These are phyloP conservation scores for Telmatherina bonti DNA, from an alignment of 2,797 vertebrate genomes.

Conservation along the genomic window DNA sequence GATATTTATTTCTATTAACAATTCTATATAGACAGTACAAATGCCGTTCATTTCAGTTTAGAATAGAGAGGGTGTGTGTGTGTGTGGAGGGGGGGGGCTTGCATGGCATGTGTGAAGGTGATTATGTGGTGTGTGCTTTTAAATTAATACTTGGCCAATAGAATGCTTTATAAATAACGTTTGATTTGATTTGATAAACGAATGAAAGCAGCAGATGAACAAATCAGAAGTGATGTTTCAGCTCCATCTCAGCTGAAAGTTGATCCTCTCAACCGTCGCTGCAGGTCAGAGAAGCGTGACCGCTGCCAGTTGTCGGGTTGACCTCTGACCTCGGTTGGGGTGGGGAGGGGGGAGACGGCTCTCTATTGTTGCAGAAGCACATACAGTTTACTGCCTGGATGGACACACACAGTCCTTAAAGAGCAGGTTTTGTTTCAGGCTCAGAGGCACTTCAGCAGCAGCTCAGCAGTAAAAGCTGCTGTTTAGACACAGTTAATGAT, in stretches of 20 bases:
- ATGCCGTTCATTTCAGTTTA: too few relatives aligned
- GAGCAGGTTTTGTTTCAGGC: slow-evolving; percentile 16
- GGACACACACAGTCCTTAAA: slow-evolving; percentile 6
- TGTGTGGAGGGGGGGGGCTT: too few relatives aligned
- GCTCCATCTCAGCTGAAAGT: slow-evolving; percentile 32
- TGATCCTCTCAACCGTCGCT: slow-evolving; percentile 59
- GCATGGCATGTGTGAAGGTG: too few relatives aligned
- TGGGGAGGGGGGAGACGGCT: slow-evolving; percentile 49
- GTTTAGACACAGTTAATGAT: not conserved
- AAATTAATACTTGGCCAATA: too few relatives aligned
- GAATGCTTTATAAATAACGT: too few relatives aligned
- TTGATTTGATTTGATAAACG: too few relatives aligned
- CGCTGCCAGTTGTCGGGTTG: slow-evolving; percentile 67
- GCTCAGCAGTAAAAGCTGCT: not conserved
- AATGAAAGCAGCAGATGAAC: too few relatives aligned
- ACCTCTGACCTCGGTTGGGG: slow-evolving; percentile 56
- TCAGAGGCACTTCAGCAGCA: slow-evolving; percentile 26
- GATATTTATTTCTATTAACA: too few relatives aligned
- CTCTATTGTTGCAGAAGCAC: slow-evolving; percentile 27
- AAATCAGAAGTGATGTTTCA: not conserved
- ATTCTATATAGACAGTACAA: too few relatives aligned
- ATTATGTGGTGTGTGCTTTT: too few relatives aligned
- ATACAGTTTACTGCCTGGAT: slow-evolving; percentile 33
- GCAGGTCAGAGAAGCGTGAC: slow-evolving; percentile 62
- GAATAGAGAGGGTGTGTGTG: too few relatives aligned